Evolutionary conservation across 2,797 vertebrate species (phyloP), one percentile per base, ranked within the genome.

Genomic region (Mastacembelus armatus): DNA sequence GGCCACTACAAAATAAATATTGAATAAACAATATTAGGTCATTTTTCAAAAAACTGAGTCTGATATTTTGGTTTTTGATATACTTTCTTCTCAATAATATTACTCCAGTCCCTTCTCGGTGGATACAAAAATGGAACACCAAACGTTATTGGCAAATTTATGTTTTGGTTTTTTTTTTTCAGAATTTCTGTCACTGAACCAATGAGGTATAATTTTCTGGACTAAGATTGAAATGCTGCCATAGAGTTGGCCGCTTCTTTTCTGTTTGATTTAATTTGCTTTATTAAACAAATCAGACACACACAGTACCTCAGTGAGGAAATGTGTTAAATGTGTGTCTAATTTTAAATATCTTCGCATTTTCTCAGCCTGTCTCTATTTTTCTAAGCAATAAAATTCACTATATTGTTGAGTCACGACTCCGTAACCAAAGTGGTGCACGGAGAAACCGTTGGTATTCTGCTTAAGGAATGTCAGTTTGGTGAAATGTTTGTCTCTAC

Each of bases 401-500:
- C 2, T 38, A 9, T 39, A 26, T 4, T 66, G 7, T 27, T 57
- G 11, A 42, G 47, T 48, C 8, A 22, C 7, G 15, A 21, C 35
- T 36, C 24, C 2, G 3, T 19, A 30, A 35, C 2, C 15, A 44
- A 59, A 65, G 58, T 16, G n/a, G n/a, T n/a, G n/a, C n/a, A n/a
- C n/a, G n/a, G n/a, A n/a, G n/a, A n/a, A 69, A 5, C 40, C 24
- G 47, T 71, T 63, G 33, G 39, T 27, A 48, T 60, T 60, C 61
- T 35, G 50, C 18, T 56, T n/a, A n/a, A 7, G 19, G 18, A 30
- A 14, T 29, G 24, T 18, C 32, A 10, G 0, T 42, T 40, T 45
- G 72, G 26, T 70, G 29, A 71, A 48, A 19, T 61, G 36, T 54
- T 57, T 51, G n/a, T 52, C 64, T 74, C 77, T 58, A 12, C 36